These are phyloP conservation scores for Balaenoptera acutorostrata DNA, from an alignment of 2,113 vertebrate species.

Conservation along the genomic window DNA sequence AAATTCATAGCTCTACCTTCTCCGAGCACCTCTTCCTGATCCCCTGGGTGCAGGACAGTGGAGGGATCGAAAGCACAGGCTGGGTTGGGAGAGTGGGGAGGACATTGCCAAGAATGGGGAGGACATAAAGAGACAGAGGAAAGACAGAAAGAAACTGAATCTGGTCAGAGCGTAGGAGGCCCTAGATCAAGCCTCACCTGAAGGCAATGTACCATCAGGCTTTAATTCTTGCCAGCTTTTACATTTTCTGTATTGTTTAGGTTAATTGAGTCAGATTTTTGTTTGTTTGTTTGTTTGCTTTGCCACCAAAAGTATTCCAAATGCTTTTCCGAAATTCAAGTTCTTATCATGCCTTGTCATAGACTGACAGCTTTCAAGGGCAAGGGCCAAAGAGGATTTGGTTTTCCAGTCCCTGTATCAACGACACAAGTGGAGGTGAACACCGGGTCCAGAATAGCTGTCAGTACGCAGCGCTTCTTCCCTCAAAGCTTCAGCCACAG, in stretches of 20 bases:
- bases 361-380: background rate
- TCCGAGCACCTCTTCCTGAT: background rate
- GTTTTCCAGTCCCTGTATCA: background rate
- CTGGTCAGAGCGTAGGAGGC: background rate
- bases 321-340: background rate
- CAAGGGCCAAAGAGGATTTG: background rate
- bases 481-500: background rate
- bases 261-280: background rate
- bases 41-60: background rate
- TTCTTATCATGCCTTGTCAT: background rate
- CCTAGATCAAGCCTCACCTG: background rate
- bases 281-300: background rate
- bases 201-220: background rate
- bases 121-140: background rate
- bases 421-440: background rate
- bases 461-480: background rate
- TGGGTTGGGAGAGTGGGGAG: background rate
- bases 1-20: background rate
- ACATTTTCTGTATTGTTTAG: background rate
- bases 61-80: background rate
- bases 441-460: background rate
- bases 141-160: background rate
- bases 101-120: background rate
- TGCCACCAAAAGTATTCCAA: background rate
- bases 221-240: background rate